These are phyloP conservation scores for Macaria liturata DNA, from an alignment of 2,888 invertebrate genomes.

Conservation along the genomic window DNA sequence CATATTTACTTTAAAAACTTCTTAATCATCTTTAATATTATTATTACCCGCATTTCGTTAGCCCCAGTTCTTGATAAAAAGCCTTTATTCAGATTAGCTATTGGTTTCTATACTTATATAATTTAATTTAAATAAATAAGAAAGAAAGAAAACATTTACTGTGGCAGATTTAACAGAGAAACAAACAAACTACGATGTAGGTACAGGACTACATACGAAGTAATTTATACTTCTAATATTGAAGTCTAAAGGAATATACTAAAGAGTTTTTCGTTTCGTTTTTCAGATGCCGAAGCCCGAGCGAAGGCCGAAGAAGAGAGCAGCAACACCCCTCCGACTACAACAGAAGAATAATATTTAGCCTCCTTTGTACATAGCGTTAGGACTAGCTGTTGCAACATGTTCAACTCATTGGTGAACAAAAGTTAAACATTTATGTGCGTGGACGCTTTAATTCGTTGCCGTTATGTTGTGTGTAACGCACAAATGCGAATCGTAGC, in stretches of 20 bases:
- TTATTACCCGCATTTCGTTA: neutral
- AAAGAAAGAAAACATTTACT: no score
- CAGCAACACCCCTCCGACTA: constrained; percentile 54
- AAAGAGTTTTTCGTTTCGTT: neutral
- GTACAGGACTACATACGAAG: no score
- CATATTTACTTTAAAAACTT: neutral
- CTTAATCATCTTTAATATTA: neutral
- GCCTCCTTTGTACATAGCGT: constrained; percentile 80
- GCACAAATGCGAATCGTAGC: constrained; percentile 61
- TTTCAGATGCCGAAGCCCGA: constrained; percentile 82
- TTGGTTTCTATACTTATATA: no score
- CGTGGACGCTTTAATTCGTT: constrained; percentile 49
- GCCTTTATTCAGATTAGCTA: no score
- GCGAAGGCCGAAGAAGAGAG: constrained; percentile 66
- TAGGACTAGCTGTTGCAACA: constrained; percentile 70
- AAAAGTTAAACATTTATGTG: constrained; percentile 59
- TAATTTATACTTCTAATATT: no score
- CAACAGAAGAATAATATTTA: constrained; percentile 80
- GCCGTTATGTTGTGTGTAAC: constrained; percentile 57
- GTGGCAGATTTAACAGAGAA: no score
- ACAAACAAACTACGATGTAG: no score
- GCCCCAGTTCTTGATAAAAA: no score
- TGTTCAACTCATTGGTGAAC: constrained; percentile 68
- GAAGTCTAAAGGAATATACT: no score
- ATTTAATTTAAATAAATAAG: no score